Base-by-base conservation (phyloP, 1,140 invertebrate genomes). In the Acromyrmex echinatior region DNA sequence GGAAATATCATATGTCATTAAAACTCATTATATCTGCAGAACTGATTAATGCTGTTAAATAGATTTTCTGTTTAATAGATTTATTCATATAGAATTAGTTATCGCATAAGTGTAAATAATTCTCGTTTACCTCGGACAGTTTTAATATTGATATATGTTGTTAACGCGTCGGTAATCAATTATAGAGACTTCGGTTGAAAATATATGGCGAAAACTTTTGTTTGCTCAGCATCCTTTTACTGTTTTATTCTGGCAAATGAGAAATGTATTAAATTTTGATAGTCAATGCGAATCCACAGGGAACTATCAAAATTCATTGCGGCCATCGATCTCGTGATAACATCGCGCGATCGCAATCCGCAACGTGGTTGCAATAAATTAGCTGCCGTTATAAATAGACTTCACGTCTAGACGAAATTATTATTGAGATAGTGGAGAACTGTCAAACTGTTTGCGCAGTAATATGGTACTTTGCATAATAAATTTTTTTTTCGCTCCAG, bases 271-370 rank as follows among this genome's bases (percentile, higher is more conserved):
- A 84, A 84, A 84, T 84, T 68, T 56, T 18, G 68, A 84, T 62
- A 49, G 80, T 60, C 51, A 51, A 68, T n/a, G 65, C 56, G 14
- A 39, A 62, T 74, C 56, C 80, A 51, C 12, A 51, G 68, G 25
- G 68, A 51, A 56, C 80, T 74, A 84, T 84, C 70, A 74, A 84
- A 84, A 84, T 84, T 84, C 70, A 84, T 84, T 71, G 80, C 56
- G 39, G 56, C 70, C 70, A 84, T 84, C 70, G 80, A 84, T 84
- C 80, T 84, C n/a, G n/a, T 70, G 80, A 84, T 84, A 84, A 62
- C 70, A 84, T 82, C 80, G 56, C 31, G 35, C 18, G 65, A 66
- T 66, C 31, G 56, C 49, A 62, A 49, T 28, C 80, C 56, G 68
- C 53, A 68, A 74, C 25, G 25, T 74, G 39, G 39, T 56, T 28